Base-by-base conservation (phyloP, 2,113 vertebrate species). In the Strigops habroptila region DNA sequence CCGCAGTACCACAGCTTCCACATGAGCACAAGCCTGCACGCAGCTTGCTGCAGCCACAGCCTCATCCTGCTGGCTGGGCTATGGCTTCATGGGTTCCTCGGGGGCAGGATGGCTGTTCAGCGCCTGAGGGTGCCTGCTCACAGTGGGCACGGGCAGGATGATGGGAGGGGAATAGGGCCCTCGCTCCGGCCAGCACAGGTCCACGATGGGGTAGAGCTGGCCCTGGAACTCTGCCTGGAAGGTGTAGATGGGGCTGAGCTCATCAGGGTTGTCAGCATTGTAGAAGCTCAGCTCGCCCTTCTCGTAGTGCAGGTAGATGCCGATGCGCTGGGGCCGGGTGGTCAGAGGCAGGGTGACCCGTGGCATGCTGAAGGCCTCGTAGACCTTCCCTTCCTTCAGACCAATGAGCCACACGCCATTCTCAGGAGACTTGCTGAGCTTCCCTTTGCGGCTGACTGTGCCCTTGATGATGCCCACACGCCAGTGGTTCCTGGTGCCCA, bases 191-290 rank as follows among this genome's bases (percentile, higher is more conserved):
- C 98, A 99, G 95, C 98, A 99, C 9, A 98, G 97, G 48, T 99
- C 98, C 94, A 99, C 69, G 43, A 99, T 97, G 10, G 98, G 98
- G 87, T 98, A 99, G 44, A 99, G 97, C 88, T 98, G 99, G n/a
- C 98, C 98, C 93, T 99, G 98, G 91, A 99, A 97, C 81, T 98
- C 98, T 0, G 98, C 97, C 78, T 98, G 98, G 97, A 98, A 99
- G 3, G 97, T 98, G 94, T 98, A 99, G 89, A 98, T 97, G 17
- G 95, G 92, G 35, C 96, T 95, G 79, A 99, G 97, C 92, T 98
- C 98, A 0, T 99, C 94, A 0, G 96, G 97, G 52, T 90, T 98
- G 96, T 99, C 98, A 0, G 98, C 98, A 0, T 98, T 98, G 37
- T 98, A 99, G 96, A 99, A 99, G 17, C 97, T 98, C 84, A 99